Evolutionary conservation across 2,888 invertebrate genomes (phyloP), one percentile per base, ranked within the genome.

Genomic region (Meloe dianella): DNA sequence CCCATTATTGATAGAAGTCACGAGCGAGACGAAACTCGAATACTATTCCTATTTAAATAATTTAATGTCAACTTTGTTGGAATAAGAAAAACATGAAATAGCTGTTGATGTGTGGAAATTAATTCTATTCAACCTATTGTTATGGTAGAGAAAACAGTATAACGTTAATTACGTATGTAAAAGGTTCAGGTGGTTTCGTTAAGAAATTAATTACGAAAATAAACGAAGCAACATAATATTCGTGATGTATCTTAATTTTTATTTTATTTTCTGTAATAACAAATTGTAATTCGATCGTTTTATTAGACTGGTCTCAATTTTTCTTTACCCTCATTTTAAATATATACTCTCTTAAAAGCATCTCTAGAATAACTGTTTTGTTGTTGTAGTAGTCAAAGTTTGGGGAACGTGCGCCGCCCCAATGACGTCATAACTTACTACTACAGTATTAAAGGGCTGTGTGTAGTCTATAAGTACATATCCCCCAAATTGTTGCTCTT

Each of bases 391-490:
- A n/a, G 41, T 38, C 38, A 38, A 14, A 17, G 47, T 47, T 47
- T 17, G 17, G 17, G 20, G 17, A 14, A 29, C 9, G 17, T 35
- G 58, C 35, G 20, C 58, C 58, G 30, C 27, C 58, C 58, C 30
- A 58, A 58, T 58, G 58, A 58, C 58, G 58, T 58, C 58, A 58
- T 32, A 58, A 22, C 47, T 2, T 47, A 47, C 47, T 8, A 38
- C 38, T 7, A 38, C 41, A n/a, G 58, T 10, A 8, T 12, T 5
- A 29, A 29, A 30, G 58, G 32, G 58, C 7, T 58, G 22, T 57
- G n/a, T 17, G 57, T 12, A 8, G 27, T 5, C 7, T 29, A 27
- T 3, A 29, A n/a, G 29, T 4, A 29, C 3, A 20, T 20, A 47
- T 47, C 20, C 10, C 47, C 10, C 47, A 20, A 47, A 47, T 47